Conservation (phyloP, 92 coral and sea anemone species). For the Chrysogorgia sp. region DNA sequence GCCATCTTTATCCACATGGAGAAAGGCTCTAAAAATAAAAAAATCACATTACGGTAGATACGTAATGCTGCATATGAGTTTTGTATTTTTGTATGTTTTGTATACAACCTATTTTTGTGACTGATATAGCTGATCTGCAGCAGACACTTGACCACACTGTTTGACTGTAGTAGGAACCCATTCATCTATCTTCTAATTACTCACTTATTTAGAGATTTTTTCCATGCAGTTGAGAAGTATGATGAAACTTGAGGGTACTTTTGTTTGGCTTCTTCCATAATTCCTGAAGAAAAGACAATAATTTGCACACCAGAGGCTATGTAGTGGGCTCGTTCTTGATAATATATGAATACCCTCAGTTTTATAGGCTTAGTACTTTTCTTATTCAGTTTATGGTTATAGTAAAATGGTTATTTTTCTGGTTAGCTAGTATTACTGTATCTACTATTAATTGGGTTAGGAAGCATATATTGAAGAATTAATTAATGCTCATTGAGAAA, state of each 20-base stretch:
- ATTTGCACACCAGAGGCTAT: neutral
- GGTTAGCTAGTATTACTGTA: too few relatives aligned
- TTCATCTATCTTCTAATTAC: neutral
- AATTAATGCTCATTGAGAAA: too few relatives aligned
- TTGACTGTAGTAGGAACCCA: too few relatives aligned
- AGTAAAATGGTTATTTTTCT: too few relatives aligned
- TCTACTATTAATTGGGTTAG: too few relatives aligned
- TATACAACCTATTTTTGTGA: neutral
- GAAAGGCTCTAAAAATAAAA: conserved; percentile 24
- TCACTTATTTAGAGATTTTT: conserved; percentile 36
- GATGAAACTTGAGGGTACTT: conserved; percentile 32
- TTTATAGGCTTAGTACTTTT: too few relatives aligned
- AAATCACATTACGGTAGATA: neutral
- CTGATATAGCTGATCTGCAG: neutral
- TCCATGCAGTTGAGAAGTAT: conserved; percentile 27
- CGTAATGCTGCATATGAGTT: neutral
- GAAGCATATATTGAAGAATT: too few relatives aligned
- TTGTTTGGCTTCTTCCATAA: conserved; percentile 42
- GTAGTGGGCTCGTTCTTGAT: neutral
- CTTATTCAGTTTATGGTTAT: too few relatives aligned
- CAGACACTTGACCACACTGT: too few relatives aligned
- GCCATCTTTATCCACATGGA: conserved; percentile 36
- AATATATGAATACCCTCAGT: too few relatives aligned
- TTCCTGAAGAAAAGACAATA: neutral
- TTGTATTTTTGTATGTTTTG: neutral